These are phyloP conservation scores for Anas platyrhynchos DNA, from an alignment of 2,113 vertebrate species.

Conservation along the genomic window DNA sequence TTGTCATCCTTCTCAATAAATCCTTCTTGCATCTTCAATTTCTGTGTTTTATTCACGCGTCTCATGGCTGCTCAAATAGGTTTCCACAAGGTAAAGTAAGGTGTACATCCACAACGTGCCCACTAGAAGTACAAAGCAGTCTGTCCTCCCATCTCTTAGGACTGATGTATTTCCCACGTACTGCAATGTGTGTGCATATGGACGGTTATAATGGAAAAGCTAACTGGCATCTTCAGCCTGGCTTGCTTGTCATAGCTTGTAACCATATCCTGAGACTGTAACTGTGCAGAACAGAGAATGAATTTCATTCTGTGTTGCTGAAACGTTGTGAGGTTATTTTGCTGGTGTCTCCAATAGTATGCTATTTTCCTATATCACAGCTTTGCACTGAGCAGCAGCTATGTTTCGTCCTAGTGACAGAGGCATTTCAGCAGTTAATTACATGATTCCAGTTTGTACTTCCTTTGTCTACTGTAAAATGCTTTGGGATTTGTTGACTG, in stretches of 20 bases:
- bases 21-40: neutral
- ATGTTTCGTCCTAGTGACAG: neutral
- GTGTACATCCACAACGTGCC: neutral
- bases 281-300: neutral
- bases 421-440: neutral
- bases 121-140: neutral
- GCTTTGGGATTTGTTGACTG: neutral
- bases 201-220: neutral
- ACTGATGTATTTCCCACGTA: neutral
- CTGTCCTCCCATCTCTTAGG: neutral
- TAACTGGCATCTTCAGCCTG: neutral
- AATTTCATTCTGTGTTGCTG: neutral
- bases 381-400: neutral
- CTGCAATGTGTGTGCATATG: neutral
- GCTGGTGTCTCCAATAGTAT: neutral
- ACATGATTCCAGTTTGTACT: neutral
- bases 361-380: neutral
- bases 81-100: neutral
- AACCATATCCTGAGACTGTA: neutral
- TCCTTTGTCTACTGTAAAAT: slow-evolving; percentile 4
- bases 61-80: neutral
- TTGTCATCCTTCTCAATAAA: neutral
- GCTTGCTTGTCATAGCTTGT: neutral
- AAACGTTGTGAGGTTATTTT: neutral
- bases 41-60: neutral